Conservation (phyloP, 2,888 invertebrate species). For the Empis stercorea region DNA sequence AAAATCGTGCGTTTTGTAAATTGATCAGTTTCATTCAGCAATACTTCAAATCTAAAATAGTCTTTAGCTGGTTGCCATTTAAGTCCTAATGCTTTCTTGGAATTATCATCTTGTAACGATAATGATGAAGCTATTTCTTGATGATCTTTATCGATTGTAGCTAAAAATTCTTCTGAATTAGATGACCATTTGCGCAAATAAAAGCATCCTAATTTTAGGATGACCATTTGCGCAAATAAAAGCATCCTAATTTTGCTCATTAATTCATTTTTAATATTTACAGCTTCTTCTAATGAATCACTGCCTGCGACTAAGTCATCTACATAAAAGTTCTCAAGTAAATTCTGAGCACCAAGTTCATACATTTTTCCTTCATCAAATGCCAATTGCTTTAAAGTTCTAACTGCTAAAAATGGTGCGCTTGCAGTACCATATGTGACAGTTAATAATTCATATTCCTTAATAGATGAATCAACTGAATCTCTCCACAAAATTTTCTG, state of each 20-base stretch:
- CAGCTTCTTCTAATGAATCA: background rate
- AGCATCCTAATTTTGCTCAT: no score
- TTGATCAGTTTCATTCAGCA: background rate
- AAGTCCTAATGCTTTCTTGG: conserved; percentile 1
- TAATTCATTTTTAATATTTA: background rate
- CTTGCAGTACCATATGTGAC: conserved; percentile 6
- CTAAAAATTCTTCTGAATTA: background rate
- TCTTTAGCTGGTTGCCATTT: conserved; percentile 3
- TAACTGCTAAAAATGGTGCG: conserved; percentile 6
- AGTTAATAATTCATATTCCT: conserved; percentile 4
- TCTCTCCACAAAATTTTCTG: conserved; percentile 2
- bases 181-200: conserved; percentile 3
- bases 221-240: no score
- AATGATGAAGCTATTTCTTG: background rate
- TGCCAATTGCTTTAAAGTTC: conserved; percentile 5
- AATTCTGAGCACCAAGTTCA: conserved; percentile 6
- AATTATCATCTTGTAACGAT: background rate
- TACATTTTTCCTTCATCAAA: background rate
- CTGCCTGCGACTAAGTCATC: conserved; percentile 7
- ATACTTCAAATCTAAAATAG: background rate
- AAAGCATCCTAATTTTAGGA: no score
- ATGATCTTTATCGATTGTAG: background rate
- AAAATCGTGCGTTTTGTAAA: conserved; percentile 1
- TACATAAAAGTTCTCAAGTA: conserved; percentile 8
- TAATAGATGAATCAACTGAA: background rate